Percentiles rank a stretch among this genome's conserved stretches.
Evolutionary conservation across 2,113 vertebrate genomes (phyloP).

Genomic region (Fukomys damarensis): DNA sequence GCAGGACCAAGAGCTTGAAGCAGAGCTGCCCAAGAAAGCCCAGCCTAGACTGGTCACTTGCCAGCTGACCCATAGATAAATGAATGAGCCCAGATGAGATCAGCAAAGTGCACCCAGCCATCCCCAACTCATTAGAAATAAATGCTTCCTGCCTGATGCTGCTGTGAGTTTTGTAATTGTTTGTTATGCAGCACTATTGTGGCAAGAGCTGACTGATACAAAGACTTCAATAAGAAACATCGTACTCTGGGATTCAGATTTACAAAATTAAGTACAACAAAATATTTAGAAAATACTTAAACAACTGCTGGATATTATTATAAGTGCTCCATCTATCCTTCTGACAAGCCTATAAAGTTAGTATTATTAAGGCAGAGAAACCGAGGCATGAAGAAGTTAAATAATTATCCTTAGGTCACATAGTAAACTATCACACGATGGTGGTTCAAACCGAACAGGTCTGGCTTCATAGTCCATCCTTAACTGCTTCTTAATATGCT

Average conservation of each 20-base stretch:
- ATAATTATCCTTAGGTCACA: not conserved
- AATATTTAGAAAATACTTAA: not conserved
- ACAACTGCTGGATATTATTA: not conserved
- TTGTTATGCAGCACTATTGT: not conserved
- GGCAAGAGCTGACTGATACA: not conserved
- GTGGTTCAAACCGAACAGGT: not conserved
- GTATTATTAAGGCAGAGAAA: not conserved
- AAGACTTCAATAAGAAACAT: not conserved
- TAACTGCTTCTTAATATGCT: not conserved
- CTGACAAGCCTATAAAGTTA: not conserved
- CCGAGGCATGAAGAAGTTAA: not conserved
- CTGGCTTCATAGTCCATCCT: not conserved
- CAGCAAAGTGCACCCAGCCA: not conserved
- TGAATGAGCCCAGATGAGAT: not conserved
- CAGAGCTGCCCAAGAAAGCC: not conserved
- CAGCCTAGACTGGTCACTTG: not conserved
- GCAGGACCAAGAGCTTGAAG: not conserved
- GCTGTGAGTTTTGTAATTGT: not conserved
- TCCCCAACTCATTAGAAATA: not conserved
- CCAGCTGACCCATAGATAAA: not conserved
- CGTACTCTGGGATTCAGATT: not conserved
- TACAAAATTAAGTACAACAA: not conserved
- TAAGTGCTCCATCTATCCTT: not conserved
- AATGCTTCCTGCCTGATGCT: not conserved
- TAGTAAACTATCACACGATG: not conserved